Evolutionary conservation across 2,797 vertebrate genomes (phyloP).

Genomic region (Thripadectes ignobilis): DNA sequence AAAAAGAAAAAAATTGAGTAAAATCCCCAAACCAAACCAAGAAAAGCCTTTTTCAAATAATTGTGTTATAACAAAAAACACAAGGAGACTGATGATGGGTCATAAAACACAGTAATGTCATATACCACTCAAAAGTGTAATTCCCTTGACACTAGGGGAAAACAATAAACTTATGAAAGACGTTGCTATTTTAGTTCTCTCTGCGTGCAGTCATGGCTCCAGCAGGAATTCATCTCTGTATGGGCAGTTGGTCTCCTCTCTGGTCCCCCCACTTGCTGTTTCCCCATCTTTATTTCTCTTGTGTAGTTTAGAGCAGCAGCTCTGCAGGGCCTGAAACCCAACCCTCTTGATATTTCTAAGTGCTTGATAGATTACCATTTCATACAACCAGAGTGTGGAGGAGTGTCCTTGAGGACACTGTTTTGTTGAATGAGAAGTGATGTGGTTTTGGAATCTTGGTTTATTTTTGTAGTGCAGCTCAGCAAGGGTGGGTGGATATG

Average conservation of each 20-base stretch:
- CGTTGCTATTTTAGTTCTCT: not conserved
- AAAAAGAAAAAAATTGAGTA: too few relatives aligned
- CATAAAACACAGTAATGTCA: not conserved
- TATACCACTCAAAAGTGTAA: not conserved
- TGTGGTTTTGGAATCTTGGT: not conserved
- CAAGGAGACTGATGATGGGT: not conserved
- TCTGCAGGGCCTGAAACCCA: not conserved
- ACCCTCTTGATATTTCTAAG: not conserved
- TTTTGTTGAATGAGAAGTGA: not conserved
- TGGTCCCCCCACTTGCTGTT: not conserved
- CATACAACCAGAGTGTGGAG: not conserved
- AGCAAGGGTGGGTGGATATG: not conserved
- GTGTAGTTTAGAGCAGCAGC: not conserved
- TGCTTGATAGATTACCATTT: not conserved
- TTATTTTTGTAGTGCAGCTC: not conserved
- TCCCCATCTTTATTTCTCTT: constrained; percentile 9
- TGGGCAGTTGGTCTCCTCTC: not conserved
- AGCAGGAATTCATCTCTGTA: not conserved
- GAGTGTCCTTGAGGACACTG: not conserved
- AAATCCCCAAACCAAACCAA: not conserved
- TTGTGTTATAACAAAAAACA: not conserved
- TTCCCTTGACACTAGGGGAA: not conserved
- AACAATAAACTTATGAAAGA: constrained; percentile 22
- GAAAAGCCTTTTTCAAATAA: not conserved
- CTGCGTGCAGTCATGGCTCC: not conserved